A percentile compares a stretch with the other conserved stretches of the same genome.
Conservation (phyloP, 2,888 invertebrate genomes). For the Coecobrya sp. region DNA sequence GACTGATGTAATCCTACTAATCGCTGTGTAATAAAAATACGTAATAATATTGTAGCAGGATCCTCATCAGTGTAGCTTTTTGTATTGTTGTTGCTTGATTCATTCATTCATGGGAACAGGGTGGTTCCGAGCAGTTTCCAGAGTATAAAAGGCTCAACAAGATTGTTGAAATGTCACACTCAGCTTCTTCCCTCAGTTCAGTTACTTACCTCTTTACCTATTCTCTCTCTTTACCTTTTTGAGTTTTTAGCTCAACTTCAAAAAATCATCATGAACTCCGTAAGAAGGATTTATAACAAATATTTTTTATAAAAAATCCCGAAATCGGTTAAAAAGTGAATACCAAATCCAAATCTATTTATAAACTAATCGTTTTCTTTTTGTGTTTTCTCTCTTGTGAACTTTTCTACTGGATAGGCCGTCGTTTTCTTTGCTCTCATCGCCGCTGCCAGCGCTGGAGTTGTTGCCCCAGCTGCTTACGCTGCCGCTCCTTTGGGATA, state of each 20-base stretch:
- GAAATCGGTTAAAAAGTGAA: background rate
- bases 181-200: constrained; percentile 51
- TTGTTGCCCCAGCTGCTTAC: constrained; percentile 55
- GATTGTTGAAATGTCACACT: constrained; percentile 56
- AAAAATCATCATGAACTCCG: constrained; percentile 78
- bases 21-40: constrained; percentile 15
- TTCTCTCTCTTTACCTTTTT: constrained; percentile 39
- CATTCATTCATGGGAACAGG: constrained; percentile 72
- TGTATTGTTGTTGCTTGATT: constrained; percentile 27
- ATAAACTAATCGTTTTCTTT: constrained; percentile 23
- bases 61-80: constrained; percentile 51
- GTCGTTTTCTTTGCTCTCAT: constrained; percentile 76
- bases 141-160: constrained; percentile 65
- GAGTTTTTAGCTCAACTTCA: constrained; percentile 63
- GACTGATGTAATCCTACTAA: constrained; percentile 28
- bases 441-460: constrained; percentile 75
- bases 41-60: constrained; percentile 49
- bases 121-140: constrained; percentile 75
- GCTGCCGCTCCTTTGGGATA: constrained; percentile 73
- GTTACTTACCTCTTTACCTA: constrained; percentile 11
- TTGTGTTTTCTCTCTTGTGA: constrained; percentile 22
- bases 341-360: background rate
- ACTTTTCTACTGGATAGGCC: constrained; percentile 43
- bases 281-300: constrained; percentile 58
- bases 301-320: background rate